Evolutionary conservation across 2,797 vertebrate genomes (phyloP).

Genomic region (Aplochiton taeniatus): DNA sequence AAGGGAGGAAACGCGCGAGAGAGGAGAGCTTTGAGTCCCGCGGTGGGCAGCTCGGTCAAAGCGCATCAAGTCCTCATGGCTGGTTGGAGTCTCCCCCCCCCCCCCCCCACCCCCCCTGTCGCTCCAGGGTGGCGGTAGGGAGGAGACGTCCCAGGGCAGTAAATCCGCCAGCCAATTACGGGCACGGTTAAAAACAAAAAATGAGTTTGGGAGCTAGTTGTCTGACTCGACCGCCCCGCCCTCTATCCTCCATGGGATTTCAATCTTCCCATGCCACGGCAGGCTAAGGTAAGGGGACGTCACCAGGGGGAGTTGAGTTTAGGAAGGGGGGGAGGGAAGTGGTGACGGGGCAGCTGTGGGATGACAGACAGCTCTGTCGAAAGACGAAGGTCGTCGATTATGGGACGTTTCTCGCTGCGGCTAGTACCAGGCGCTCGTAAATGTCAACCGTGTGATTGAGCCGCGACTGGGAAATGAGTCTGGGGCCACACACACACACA

Average conservation of each 20-base stretch:
- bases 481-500: neutral
- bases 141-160: constrained; percentile 43
- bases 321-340: constrained; percentile 19
- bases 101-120: constrained; percentile 6
- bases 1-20: neutral
- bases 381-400: constrained; percentile 51
- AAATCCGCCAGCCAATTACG: constrained; percentile 73
- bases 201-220: constrained; percentile 63
- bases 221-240: constrained; percentile 50
- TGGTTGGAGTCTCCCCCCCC: neutral
- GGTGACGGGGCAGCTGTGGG: neutral
- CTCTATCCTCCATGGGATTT: constrained; percentile 48
- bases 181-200: constrained; percentile 62
- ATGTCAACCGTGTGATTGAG: neutral
- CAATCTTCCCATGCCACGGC: constrained; percentile 59
- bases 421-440: neutral
- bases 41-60: constrained; percentile 21
- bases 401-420: constrained; percentile 5
- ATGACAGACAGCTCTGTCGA: constrained; percentile 37
- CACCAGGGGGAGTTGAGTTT: constrained; percentile 24
- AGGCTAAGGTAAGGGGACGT: constrained; percentile 25
- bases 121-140: too few relatives aligned
- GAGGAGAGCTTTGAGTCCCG: constrained; percentile 25
- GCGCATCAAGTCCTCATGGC: constrained; percentile 30
- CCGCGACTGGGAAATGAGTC: neutral